Conservation (phyloP, 2,797 vertebrate genomes). For the Cyclura pinguis region DNA sequence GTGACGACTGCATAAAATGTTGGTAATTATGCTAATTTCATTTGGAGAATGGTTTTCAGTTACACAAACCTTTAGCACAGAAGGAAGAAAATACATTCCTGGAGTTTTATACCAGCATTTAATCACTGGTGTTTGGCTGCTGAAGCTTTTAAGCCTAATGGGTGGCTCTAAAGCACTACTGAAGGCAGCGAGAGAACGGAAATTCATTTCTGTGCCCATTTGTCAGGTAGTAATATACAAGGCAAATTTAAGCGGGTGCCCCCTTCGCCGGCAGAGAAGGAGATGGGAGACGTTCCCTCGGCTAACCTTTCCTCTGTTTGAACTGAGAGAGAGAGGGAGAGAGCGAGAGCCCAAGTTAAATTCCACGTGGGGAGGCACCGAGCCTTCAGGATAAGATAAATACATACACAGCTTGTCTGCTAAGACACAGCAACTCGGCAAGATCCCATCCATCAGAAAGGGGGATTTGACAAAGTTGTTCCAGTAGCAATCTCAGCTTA, state of each 20-base stretch:
- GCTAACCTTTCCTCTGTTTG: slow-evolving; percentile 67
- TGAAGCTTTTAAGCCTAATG: slow-evolving; percentile 72
- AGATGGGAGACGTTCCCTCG: slow-evolving; percentile 28
- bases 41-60: slow-evolving; percentile 65
- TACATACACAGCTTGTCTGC: slow-evolving; percentile 46
- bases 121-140: slow-evolving; percentile 49
- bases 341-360: slow-evolving; percentile 62
- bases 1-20: slow-evolving; percentile 51
- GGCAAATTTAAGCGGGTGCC: slow-evolving; percentile 49
- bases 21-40: slow-evolving; percentile 70
- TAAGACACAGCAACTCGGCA: slow-evolving; percentile 47
- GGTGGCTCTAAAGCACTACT: slow-evolving; percentile 52
- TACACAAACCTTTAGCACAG: slow-evolving; percentile 24
- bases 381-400: slow-evolving; percentile 69
- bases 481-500: slow-evolving; percentile 54
- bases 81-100: slow-evolving; percentile 3
- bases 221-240: slow-evolving; percentile 57
- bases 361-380: slow-evolving; percentile 47
- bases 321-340: slow-evolving; percentile 41
- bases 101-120: neutral
- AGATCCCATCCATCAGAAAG: slow-evolving; percentile 61
- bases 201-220: slow-evolving; percentile 70
- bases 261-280: slow-evolving; percentile 50
- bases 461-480: slow-evolving; percentile 44
- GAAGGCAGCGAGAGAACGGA: slow-evolving; percentile 49